A percentile compares a stretch with the other conserved stretches of the same genome.
phyloP scores from a whole-genome alignment of 2,888 invertebrate genomes.

The Leucoma salicis region DNA sequence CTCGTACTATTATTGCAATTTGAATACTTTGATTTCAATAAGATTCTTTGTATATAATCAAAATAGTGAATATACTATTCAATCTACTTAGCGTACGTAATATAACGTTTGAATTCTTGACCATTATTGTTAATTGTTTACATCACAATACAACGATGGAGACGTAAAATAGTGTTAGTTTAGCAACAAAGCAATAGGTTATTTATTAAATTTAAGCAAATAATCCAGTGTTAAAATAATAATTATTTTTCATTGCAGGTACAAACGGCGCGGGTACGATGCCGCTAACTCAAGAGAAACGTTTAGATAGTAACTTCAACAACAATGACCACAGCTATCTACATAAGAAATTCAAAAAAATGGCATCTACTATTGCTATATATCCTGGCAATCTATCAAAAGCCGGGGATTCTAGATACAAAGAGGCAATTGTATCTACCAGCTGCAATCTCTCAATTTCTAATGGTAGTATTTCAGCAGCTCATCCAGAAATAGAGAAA shows the following conservation, averaged over 20 bases:
- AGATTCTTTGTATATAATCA: too few relatives aligned
- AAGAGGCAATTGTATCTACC: constrained; percentile 55
- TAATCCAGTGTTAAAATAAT: too few relatives aligned
- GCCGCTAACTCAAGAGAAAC: constrained; percentile 78
- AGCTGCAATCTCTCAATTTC: constrained; percentile 59
- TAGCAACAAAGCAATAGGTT: too few relatives aligned
- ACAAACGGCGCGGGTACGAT: constrained; percentile 68
- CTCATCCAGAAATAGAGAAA: constrained; percentile 75
- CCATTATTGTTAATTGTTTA: too few relatives aligned
- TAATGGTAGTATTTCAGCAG: constrained; percentile 73
- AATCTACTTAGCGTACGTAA: too few relatives aligned
- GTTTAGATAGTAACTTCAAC: constrained; percentile 71
- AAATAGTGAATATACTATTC: too few relatives aligned
- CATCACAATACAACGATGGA: too few relatives aligned
- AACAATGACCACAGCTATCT: constrained; percentile 89
- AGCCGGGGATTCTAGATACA: constrained; percentile 57
- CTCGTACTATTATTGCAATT: too few relatives aligned
- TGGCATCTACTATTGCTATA: constrained; percentile 84
- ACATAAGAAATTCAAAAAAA: constrained; percentile 96
- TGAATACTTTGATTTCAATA: too few relatives aligned
- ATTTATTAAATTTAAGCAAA: too few relatives aligned
- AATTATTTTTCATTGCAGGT: constrained; percentile 57
- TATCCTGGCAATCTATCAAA: constrained; percentile 59
- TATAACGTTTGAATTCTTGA: too few relatives aligned
- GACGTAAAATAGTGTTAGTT: too few relatives aligned